Evolutionary conservation across 2,888 invertebrate species (phyloP).

Genomic region (Dasysyrphus tricinctus): DNA sequence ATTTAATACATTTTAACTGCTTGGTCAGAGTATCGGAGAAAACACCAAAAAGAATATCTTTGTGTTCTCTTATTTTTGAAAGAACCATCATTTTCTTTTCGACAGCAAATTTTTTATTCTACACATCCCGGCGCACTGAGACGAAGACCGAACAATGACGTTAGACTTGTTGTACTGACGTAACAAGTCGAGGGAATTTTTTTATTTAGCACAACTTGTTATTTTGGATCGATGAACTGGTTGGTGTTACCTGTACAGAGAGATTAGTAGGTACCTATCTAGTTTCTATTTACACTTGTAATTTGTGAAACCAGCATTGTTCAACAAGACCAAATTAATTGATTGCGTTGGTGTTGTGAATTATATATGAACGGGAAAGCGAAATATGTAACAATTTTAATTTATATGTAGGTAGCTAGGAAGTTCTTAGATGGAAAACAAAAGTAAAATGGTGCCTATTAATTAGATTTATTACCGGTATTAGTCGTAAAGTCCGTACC

Average conservation of each 20-base stretch:
- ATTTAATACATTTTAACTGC: conserved; percentile 1
- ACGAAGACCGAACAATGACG: neutral
- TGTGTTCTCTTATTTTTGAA: conserved; percentile 4
- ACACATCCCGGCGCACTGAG: neutral
- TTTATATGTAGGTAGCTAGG: no score
- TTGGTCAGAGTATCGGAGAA: conserved; percentile 7
- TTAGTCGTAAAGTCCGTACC: no score
- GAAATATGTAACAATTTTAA: no score
- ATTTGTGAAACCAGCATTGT: neutral
- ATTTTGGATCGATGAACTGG: conserved; percentile 12
- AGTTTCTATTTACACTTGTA: neutral
- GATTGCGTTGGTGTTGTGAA: no score
- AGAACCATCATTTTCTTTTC: conserved; percentile 16
- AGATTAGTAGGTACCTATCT: no score
- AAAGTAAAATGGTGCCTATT: no score
- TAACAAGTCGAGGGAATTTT: conserved; percentile 1
- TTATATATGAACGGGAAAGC: no score
- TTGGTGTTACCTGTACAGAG: neutral
- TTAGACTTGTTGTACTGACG: conserved; percentile 17
- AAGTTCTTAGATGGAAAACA: no score
- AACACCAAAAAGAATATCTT: conserved; percentile 15
- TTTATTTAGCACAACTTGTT: conserved; percentile 11
- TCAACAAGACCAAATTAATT: neutral
- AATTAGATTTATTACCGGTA: no score
- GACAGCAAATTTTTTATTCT: neutral